Conservation (phyloP, 2,797 vertebrate species). For the Glyptemys insculpta region DNA sequence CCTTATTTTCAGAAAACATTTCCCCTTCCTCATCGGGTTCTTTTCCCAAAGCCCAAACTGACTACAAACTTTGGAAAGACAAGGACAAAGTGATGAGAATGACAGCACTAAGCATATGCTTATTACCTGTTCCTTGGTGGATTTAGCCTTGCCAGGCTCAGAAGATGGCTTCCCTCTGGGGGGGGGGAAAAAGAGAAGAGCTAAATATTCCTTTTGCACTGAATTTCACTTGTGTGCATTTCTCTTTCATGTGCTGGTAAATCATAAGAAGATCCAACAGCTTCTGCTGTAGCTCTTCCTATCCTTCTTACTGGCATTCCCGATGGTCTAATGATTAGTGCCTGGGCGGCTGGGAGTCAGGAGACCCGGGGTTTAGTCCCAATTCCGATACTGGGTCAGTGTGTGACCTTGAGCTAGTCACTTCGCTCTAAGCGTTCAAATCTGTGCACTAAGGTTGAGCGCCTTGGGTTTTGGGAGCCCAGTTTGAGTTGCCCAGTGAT, state of each 20-base stretch:
- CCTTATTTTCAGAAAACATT: not conserved
- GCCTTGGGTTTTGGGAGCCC: not conserved
- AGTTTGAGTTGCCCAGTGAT: not conserved
- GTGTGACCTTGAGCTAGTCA: not conserved
- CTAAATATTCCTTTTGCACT: not conserved
- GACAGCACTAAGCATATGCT: not conserved
- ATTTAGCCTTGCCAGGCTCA: not conserved
- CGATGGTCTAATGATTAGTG: not conserved
- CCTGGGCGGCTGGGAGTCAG: not conserved
- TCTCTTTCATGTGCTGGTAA: not conserved
- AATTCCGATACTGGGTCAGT: not conserved
- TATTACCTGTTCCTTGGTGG: conserved; percentile 59
- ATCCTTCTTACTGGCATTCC: not conserved
- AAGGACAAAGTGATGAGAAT: not conserved
- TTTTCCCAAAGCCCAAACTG: not conserved
- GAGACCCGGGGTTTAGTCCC: not conserved
- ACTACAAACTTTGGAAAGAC: accelerated
- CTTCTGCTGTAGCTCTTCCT: not conserved
- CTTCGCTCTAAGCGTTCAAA: not conserved
- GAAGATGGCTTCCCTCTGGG: conserved; percentile 29
- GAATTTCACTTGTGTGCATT: not conserved
- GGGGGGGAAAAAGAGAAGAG: not conserved
- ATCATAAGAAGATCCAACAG: not conserved
- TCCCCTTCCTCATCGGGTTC: not conserved
- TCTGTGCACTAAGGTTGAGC: not conserved